Percentiles rank a stretch among this genome's conserved stretches.
Conservation (phyloP, 2,888 invertebrate genomes). For the Agonopterix subpropinquella region DNA sequence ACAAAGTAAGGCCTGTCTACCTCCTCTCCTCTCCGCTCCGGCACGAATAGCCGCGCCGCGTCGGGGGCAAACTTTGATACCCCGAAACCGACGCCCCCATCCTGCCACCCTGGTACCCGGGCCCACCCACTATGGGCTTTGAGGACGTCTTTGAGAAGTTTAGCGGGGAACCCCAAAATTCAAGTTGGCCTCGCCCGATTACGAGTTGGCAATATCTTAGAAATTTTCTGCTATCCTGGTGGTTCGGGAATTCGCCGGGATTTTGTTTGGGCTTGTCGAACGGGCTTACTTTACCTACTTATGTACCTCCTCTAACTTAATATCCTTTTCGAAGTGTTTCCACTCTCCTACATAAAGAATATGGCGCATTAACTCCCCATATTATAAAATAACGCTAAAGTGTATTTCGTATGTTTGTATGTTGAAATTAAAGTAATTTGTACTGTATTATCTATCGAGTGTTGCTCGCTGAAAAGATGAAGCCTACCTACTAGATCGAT, state of each 20-base stretch:
- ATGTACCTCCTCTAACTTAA: too few species aligned
- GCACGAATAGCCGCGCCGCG: slow-evolving; percentile 29
- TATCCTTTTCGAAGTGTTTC: too few species aligned
- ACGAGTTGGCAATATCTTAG: slow-evolving; percentile 68
- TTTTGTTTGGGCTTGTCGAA: slow-evolving; percentile 8
- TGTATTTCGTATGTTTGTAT: too few species aligned
- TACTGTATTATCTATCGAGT: too few species aligned
- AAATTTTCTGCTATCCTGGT: slow-evolving; percentile 64
- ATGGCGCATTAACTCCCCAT: too few species aligned
- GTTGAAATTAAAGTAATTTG: too few species aligned
- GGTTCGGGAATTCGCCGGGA: slow-evolving; percentile 18
- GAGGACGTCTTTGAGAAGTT: slow-evolving; percentile 74
- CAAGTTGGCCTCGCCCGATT: slow-evolving; percentile 63
- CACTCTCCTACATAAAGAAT: too few species aligned
- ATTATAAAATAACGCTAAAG: too few species aligned
- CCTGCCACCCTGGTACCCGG: slow-evolving; percentile 53
- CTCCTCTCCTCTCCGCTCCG: background rate
- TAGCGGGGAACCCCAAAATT: slow-evolving; percentile 71
- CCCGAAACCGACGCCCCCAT: slow-evolving; percentile 49
- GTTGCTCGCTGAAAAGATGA: too few species aligned
- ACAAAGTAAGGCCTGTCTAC: slow-evolving; percentile 58
- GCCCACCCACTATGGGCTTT: slow-evolving; percentile 65
- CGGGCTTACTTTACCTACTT: too few species aligned
- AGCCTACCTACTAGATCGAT: too few species aligned
- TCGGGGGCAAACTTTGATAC: slow-evolving; percentile 72